Evolutionary conservation across 1,140 invertebrate species (phyloP), one percentile per base, ranked within the genome.

Genomic region (Leptinotarsa defecta): DNA sequence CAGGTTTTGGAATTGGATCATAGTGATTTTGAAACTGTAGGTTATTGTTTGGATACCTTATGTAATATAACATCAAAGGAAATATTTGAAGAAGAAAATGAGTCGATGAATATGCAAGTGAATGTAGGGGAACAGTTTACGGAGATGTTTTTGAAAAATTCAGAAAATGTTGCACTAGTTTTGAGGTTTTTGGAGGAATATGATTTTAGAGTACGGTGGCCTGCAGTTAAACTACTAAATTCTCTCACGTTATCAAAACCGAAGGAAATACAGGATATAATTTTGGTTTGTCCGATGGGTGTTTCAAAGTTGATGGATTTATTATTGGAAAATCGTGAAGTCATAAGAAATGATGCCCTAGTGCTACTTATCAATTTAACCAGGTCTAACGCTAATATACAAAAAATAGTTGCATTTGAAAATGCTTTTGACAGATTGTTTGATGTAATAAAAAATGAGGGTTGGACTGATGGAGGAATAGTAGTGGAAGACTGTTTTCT

Each of bases 391-490:
- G 94, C 96, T 0, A 98, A 98, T 86, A 97, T 99, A 81, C 98
- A 99, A 86, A 99, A 99, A 88, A 99, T 99, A 82, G 96, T 99
- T 4, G 98, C 97, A 0, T 99, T 99, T 88, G 97, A 99, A 88
- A 99, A 98, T 88, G 96, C 96, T 0, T 99, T 99, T 86, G 97
- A 99, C 87, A 90, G 94, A 78, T 88, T 99, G 52, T 94, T 99
- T 80, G 94, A 96, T 83, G 96, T 99, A 48, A 95, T 99, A 27
- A 88, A 87, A 1, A 92, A 95, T 79, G 98, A 99, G 88, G 97
- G 96, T 64, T 93, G 92, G 79, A 93, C 94, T 24, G 96, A 99
- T 87, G 98, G 97, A 71, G 97, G 97, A 43, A 98, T 99, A 73
- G 95, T 99, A 4, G 98, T 99, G 4, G 96, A 99, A 90, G 98